These are phyloP conservation scores for Ovibos moschatus DNA, from an alignment of 2,113 vertebrate species.

Conservation along the genomic window DNA sequence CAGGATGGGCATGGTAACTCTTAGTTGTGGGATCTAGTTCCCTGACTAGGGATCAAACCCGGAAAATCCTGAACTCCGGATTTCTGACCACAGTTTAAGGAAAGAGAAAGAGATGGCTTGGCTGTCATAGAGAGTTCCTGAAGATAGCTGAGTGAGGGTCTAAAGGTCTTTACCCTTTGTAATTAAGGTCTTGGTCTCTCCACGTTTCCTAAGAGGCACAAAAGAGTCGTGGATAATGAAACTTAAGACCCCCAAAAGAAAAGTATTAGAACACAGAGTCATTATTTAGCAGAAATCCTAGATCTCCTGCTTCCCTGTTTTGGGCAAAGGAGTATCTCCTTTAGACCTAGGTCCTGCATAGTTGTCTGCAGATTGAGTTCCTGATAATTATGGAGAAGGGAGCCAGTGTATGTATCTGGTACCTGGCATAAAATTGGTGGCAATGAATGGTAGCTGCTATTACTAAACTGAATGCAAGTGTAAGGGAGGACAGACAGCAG, in stretches of 20 bases:
- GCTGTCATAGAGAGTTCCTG: background rate
- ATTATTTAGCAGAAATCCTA: conserved; percentile 12
- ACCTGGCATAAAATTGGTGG: background rate
- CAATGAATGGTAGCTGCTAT: background rate
- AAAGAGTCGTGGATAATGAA: background rate
- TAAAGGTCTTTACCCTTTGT: background rate
- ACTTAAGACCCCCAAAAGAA: background rate
- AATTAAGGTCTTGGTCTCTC: background rate
- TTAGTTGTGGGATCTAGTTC: background rate
- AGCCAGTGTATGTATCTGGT: background rate
- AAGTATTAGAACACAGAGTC: background rate
- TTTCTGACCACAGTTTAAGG: conserved; percentile 25
- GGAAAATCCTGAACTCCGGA: background rate
- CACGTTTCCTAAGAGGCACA: background rate
- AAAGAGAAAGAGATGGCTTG: background rate
- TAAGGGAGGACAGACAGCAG: background rate
- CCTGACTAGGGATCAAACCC: background rate
- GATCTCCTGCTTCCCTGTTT: background rate
- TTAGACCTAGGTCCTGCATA: background rate
- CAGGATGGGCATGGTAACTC: background rate
- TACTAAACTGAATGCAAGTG: background rate
- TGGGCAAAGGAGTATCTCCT: background rate
- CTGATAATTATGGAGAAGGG: background rate
- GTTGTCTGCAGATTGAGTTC: background rate
- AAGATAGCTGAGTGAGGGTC: background rate